Conservation (phyloP, 2,113 vertebrate genomes). For the Sigmodon hispidus region DNA sequence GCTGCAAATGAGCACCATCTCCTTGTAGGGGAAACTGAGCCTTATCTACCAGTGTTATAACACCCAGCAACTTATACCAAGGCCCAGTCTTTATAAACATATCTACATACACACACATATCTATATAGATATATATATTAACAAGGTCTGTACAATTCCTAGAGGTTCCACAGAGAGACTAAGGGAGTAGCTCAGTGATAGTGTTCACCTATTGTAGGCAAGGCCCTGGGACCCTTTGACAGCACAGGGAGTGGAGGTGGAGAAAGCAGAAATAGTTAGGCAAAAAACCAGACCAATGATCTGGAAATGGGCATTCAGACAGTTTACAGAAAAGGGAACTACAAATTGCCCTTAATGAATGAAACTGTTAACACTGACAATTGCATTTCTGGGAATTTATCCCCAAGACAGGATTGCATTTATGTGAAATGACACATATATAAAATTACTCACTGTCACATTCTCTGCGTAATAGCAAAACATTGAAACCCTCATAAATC, state of each 20-base stretch:
- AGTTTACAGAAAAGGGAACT: neutral
- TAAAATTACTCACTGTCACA: neutral
- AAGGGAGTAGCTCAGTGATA: neutral
- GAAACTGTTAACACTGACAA: neutral
- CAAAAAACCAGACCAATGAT: neutral
- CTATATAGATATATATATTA: neutral
- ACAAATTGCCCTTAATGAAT: neutral
- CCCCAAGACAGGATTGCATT: neutral
- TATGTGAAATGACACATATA: neutral
- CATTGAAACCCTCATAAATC: neutral
- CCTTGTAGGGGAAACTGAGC: neutral
- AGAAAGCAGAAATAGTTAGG: neutral
- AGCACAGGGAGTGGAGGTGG: neutral
- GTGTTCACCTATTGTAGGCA: neutral
- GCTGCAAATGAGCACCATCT: neutral
- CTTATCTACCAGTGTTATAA: neutral
- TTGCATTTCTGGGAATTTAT: slow-evolving; percentile 21
- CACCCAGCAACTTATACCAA: neutral
- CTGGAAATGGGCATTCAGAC: neutral
- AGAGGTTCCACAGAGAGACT: neutral
- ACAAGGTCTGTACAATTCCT: neutral
- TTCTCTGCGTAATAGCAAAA: slow-evolving; percentile 5
- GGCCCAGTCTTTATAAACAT: neutral
- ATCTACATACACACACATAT: neutral
- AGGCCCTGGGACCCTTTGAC: neutral